These are phyloP conservation scores for Muscicapa comitata DNA, from an alignment of 2,797 vertebrate genomes.

Conservation along the genomic window DNA sequence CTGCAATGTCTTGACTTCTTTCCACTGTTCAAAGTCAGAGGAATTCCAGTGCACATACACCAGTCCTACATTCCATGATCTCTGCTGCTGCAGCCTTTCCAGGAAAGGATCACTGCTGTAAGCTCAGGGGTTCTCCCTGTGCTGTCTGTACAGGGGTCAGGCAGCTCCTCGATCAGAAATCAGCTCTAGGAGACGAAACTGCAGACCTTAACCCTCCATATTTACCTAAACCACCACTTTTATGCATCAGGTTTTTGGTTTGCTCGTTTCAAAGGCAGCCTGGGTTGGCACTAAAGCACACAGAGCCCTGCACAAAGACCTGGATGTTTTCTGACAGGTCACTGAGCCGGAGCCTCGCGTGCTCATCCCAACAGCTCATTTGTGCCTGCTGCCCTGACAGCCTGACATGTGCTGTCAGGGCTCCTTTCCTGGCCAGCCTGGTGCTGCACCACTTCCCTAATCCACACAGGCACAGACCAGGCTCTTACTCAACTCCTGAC, in stretches of 20 bases:
- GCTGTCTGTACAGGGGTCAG: neutral
- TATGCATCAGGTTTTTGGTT: neutral
- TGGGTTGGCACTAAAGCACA: neutral
- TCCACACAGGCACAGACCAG: neutral
- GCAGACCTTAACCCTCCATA: neutral
- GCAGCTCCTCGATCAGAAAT: neutral
- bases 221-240: neutral
- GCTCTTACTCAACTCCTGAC: neutral
- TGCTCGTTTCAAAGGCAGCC: neutral
- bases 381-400: neutral
- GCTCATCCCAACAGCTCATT: slow-evolving; percentile 15
- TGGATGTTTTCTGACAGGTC: slow-evolving; percentile 32
- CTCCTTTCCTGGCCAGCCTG: neutral
- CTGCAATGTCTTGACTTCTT: neutral
- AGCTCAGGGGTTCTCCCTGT: neutral
- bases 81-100: neutral
- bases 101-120: neutral
- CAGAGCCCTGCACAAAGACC: neutral
- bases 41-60: neutral
- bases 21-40: neutral
- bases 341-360: neutral
- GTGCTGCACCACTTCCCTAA: neutral
- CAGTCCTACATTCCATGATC: neutral
- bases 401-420: slow-evolving; percentile 18
- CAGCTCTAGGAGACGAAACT: neutral